These are phyloP conservation scores for Gobio occitaniae DNA, from an alignment of 2,797 vertebrate species.

Conservation along the genomic window DNA sequence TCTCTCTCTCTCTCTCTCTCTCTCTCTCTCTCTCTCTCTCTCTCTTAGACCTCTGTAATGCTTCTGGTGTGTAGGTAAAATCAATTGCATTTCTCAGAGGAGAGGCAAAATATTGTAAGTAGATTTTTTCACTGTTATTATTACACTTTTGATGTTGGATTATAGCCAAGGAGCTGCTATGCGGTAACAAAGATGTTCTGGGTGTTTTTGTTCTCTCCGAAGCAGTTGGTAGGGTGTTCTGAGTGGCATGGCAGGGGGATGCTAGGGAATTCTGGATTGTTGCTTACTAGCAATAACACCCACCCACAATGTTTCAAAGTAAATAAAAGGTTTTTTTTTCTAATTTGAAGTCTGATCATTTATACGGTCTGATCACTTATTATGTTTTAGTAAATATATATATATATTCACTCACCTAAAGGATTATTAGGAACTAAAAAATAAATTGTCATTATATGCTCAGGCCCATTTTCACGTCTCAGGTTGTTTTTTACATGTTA, in stretches of 20 bases:
- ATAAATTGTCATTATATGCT: too few relatives aligned
- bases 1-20: slow-evolving; percentile 3
- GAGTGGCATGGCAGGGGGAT: not conserved
- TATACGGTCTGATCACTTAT: not conserved
- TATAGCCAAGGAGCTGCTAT: not conserved
- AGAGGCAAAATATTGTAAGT: not conserved
- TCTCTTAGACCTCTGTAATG: slow-evolving; percentile 51
- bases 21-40: not conserved
- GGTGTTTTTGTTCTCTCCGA: not conserved
- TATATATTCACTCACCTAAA: too few relatives aligned
- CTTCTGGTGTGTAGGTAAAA: slow-evolving; percentile 52
- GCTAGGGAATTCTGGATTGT: not conserved
- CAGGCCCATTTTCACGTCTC: too few relatives aligned
- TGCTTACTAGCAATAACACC: not conserved
- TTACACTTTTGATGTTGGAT: not conserved
- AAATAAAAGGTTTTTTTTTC: not conserved
- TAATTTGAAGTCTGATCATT: not conserved
- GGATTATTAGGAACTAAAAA: too few relatives aligned
- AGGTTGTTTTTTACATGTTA: too few relatives aligned
- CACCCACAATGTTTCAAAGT: not conserved
- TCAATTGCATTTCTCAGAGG: slow-evolving; percentile 42
- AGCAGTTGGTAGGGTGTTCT: not conserved
- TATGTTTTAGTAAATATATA: too few relatives aligned
- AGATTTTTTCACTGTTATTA: not conserved
- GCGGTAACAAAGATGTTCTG: not conserved